These are phyloP conservation scores for Peromyscus eremicus DNA, from an alignment of 2,797 vertebrate species.

Conservation along the genomic window DNA sequence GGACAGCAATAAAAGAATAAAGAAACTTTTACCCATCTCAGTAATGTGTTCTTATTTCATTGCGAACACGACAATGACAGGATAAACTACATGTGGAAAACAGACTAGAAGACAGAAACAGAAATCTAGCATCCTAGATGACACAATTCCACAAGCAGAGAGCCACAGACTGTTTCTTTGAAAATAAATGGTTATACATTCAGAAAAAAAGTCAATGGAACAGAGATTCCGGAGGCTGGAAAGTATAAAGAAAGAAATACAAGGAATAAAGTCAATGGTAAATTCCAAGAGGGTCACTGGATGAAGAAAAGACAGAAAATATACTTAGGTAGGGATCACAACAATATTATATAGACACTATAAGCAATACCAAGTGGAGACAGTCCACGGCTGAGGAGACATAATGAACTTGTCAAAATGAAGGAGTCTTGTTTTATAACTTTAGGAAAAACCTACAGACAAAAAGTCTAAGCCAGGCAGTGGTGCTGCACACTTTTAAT, in stretches of 20 bases:
- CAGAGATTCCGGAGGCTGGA: neutral
- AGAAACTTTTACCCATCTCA: conserved; percentile 13
- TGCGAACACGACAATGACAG: conserved; percentile 33
- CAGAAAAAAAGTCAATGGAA: neutral
- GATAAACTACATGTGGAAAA: conserved; percentile 35
- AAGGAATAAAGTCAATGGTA: neutral
- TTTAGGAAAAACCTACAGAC: conserved; percentile 29
- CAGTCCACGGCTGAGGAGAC: conserved; percentile 41
- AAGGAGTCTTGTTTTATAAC: neutral
- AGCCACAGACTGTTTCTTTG: neutral
- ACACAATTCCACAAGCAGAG: conserved; percentile 41
- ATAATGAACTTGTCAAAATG: conserved; percentile 50
- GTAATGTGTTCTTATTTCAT: conserved; percentile 8
- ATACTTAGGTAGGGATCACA: neutral
- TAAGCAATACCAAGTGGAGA: conserved; percentile 26
- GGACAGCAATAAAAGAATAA: neutral
- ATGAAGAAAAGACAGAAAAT: conserved; percentile 39
- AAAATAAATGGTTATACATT: conserved; percentile 49
- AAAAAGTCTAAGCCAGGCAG: neutral
- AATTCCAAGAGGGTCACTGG: conserved; percentile 51
- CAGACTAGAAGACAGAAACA: neutral
- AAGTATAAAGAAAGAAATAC: conserved; percentile 50
- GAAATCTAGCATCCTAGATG: neutral
- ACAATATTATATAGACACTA: neutral
- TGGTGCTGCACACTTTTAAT: neutral